A percentile compares a stretch with the other conserved stretches of the same genome.
These are phyloP conservation scores for Plagiodera versicolora DNA, from an alignment of 2,888 invertebrate genomes.

Conservation along the genomic window DNA sequence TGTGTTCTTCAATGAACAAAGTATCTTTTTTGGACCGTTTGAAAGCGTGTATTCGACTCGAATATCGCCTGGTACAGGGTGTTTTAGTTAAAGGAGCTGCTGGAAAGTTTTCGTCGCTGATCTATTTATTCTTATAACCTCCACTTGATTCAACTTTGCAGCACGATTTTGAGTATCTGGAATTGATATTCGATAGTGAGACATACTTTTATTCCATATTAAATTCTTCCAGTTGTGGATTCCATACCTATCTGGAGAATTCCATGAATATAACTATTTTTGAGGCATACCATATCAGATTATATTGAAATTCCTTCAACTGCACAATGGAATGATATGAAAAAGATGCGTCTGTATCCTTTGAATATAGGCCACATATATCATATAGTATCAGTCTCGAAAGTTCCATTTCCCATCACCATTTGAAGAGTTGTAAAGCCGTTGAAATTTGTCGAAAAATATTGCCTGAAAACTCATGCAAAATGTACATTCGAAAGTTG, in stretches of 20 bases:
- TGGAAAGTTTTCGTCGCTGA: too few relatives aligned
- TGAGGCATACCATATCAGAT: background rate
- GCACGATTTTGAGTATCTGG: background rate
- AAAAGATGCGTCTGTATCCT: background rate
- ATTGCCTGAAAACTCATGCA: too few relatives aligned
- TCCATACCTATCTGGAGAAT: background rate
- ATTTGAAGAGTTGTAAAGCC: too few relatives aligned
- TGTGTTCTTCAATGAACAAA: background rate
- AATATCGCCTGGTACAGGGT: background rate
- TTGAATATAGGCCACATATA: too few relatives aligned
- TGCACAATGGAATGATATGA: background rate
- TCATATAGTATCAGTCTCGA: too few relatives aligned
- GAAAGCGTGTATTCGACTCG: too few relatives aligned
- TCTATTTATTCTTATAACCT: too few relatives aligned
- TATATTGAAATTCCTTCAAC: slow-evolving; percentile 6
- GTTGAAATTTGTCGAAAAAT: too few relatives aligned
- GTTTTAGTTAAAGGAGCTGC: too few relatives aligned
- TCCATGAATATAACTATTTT: background rate
- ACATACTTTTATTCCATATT: slow-evolving; percentile 18
- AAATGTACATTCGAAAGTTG: too few relatives aligned
- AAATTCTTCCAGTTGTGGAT: slow-evolving; percentile 11
- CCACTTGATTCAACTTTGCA: too few relatives aligned
- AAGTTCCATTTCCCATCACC: too few relatives aligned
- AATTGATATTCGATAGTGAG: background rate
- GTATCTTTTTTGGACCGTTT: background rate